Conservation (phyloP, 2,797 vertebrate species). For the Phoebastria nigripes region DNA sequence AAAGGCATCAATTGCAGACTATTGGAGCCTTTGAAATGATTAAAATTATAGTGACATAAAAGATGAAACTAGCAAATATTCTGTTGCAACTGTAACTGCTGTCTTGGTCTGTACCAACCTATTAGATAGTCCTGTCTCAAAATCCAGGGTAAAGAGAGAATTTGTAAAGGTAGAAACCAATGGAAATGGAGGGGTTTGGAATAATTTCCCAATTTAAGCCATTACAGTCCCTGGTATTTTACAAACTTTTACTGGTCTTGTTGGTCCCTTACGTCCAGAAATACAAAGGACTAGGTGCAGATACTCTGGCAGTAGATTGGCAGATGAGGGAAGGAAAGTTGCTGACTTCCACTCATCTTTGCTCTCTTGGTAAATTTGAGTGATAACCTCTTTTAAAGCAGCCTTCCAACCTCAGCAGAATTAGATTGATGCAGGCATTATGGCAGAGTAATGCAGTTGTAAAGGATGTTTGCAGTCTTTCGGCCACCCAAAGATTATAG, state of each 20-base stretch:
- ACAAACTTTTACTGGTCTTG: neutral
- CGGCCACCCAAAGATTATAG: neutral
- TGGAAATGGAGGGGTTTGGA: neutral
- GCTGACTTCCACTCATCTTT: neutral
- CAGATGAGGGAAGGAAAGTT: neutral
- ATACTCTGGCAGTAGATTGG: neutral
- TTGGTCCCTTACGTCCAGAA: neutral
- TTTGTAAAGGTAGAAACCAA: neutral
- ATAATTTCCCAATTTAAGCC: neutral
- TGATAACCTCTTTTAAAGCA: neutral
- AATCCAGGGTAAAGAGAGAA: neutral
- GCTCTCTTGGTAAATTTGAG: neutral
- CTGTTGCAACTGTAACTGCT: neutral
- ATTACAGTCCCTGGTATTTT: neutral
- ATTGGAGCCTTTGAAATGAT: neutral
- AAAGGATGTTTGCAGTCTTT: neutral
- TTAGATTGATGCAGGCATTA: neutral
- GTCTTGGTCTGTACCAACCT: neutral
- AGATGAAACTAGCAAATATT: neutral
- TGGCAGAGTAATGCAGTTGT: neutral
- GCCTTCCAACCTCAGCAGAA: neutral
- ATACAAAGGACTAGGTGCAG: neutral
- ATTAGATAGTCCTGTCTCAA: neutral
- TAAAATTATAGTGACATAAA: neutral
- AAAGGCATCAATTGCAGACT: neutral